A percentile compares a stretch with the other conserved stretches of the same genome.
Conservation (phyloP, 2,113 vertebrate species). For the Epinephelus moara region DNA sequence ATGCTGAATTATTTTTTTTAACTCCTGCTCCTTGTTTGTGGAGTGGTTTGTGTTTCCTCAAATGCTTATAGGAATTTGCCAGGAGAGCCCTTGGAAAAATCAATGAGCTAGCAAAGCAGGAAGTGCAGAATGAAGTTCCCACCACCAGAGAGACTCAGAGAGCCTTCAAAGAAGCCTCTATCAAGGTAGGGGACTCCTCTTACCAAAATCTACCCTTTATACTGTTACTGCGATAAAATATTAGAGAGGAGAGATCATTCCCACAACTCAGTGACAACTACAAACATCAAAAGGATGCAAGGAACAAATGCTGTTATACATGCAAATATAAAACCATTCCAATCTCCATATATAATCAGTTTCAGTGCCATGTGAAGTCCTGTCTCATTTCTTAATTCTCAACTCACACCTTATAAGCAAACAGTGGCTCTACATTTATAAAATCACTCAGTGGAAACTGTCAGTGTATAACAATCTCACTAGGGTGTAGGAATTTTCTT, state of each 20-base stretch:
- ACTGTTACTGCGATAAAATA: neutral
- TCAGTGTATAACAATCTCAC: neutral
- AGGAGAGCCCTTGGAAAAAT: slow-evolving; percentile 92
- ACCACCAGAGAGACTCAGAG: slow-evolving; percentile 79
- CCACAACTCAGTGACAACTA: neutral
- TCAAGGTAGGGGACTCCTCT: slow-evolving; percentile 84
- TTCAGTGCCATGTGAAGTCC: neutral
- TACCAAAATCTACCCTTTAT: neutral
- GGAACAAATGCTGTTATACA: neutral
- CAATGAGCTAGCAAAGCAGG: slow-evolving; percentile 87
- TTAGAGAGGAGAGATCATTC: neutral
- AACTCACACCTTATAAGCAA: neutral
- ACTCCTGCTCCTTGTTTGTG: neutral
- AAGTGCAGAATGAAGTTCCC: slow-evolving; percentile 78
- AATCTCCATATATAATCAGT: neutral
- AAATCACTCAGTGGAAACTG: neutral
- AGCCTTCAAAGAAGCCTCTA: slow-evolving; percentile 89
- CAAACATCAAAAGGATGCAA: neutral
- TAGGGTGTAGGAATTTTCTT: neutral
- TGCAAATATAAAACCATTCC: neutral
- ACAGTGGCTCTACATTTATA: neutral
- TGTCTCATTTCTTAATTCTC: neutral
- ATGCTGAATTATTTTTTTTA: neutral
- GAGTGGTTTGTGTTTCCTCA: slow-evolving; percentile 19
- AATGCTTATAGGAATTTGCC: slow-evolving; percentile 89